phyloP scores from a whole-genome alignment of 2,113 vertebrate genomes.

The Scomber scombrus region DNA sequence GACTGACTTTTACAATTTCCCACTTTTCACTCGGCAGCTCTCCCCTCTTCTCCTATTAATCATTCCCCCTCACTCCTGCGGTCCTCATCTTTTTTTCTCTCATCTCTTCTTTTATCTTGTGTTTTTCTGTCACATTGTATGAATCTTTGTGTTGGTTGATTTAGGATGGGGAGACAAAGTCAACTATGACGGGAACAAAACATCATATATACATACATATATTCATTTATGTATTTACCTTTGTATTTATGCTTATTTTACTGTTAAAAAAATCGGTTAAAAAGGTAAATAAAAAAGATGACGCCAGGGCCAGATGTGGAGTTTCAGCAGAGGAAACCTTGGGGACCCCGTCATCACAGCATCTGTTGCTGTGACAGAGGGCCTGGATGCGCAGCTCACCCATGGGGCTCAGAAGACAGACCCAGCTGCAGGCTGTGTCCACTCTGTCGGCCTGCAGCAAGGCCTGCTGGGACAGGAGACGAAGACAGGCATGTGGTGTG shows the following conservation, averaged over 20 bases:
- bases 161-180: not conserved
- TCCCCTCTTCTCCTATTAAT: too few relatives aligned
- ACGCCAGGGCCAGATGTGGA: constrained; percentile 46
- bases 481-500: constrained; percentile 27
- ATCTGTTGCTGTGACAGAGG: constrained; percentile 55
- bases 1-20: not conserved
- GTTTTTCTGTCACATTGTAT: constrained; percentile 10
- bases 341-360: constrained; percentile 33
- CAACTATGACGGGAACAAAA: too few relatives aligned
- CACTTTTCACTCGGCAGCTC: not conserved
- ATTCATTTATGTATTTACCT: not conserved
- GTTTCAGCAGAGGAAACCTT: constrained; percentile 27
- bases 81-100: not conserved
- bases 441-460: not conserved
- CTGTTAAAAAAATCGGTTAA: not conserved
- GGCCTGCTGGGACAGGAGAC: constrained; percentile 59
- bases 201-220: not conserved
- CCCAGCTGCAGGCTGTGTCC: constrained; percentile 35
- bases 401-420: constrained; percentile 21
- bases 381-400: constrained; percentile 54
- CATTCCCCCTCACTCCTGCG: not conserved
- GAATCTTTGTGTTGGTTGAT: not conserved
- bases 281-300: not conserved
- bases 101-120: not conserved
- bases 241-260: not conserved